Evolutionary conservation across 2,797 vertebrate genomes (phyloP).

Genomic region (Atherinosoma microstoma): DNA sequence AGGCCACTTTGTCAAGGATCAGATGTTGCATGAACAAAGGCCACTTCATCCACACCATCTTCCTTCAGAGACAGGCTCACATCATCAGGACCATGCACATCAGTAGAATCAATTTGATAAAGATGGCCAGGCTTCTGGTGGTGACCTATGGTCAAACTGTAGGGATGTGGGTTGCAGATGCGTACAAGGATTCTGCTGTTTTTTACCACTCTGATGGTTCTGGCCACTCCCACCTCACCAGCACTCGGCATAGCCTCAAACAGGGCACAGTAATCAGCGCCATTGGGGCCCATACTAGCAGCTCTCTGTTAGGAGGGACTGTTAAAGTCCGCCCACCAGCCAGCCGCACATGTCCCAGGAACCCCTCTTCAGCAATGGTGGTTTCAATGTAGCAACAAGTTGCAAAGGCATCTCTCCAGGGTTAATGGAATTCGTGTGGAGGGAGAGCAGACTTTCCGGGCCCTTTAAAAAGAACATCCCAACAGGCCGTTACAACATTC

Average conservation of each 20-base stretch:
- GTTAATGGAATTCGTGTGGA: background rate
- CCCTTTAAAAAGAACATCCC: background rate
- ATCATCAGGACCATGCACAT: no score
- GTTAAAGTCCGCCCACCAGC: background rate
- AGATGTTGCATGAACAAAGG: no score
- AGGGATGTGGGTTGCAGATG: background rate
- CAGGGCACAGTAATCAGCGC: background rate
- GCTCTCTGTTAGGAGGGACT: background rate
- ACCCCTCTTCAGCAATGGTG: background rate
- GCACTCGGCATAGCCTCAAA: background rate
- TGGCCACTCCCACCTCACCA: background rate
- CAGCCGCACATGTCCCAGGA: background rate
- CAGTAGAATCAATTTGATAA: no score
- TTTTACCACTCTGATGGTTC: accelerated
- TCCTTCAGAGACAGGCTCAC: background rate
- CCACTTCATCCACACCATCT: no score
- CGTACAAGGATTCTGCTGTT: background rate
- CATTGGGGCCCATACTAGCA: background rate
- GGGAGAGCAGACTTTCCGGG: background rate
- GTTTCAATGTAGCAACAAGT: background rate
- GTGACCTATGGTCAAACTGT: background rate
- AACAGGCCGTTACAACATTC: background rate
- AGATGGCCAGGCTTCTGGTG: no score
- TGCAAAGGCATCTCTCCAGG: background rate
- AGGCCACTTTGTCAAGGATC: no score